Evolutionary conservation across 2,888 invertebrate genomes (phyloP).

Genomic region (Mechanitis messenoides): DNA sequence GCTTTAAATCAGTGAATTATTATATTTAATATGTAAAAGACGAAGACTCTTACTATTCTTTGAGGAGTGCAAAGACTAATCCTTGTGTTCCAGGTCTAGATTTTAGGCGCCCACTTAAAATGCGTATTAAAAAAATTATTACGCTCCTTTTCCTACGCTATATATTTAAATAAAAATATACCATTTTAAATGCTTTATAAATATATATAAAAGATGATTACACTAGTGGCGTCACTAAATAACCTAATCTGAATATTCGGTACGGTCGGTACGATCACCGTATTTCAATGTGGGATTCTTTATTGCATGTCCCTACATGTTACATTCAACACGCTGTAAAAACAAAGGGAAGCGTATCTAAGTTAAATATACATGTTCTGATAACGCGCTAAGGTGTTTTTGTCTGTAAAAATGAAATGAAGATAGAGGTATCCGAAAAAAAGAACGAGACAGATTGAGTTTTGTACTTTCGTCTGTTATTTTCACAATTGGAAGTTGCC

Average conservation of each 20-base stretch:
- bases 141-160: too few relatives aligned
- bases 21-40: too few relatives aligned
- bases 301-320: constrained; percentile 21
- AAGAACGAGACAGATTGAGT: not conserved
- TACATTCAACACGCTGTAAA: constrained; percentile 20
- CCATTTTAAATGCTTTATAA: not conserved
- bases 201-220: constrained; percentile 1
- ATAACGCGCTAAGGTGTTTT: constrained; percentile 16
- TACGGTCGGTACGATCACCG: constrained; percentile 7
- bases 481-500: not conserved
- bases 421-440: not conserved
- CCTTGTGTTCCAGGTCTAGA: too few relatives aligned
- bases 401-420: not conserved
- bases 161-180: too few relatives aligned
- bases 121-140: too few relatives aligned
- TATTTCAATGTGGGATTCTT: constrained; percentile 12
- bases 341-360: constrained; percentile 20
- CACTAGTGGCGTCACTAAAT: constrained; percentile 14
- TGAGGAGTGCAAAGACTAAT: too few relatives aligned
- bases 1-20: too few relatives aligned
- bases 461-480: not conserved
- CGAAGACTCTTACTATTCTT: too few relatives aligned
- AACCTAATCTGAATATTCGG: constrained; percentile 24
- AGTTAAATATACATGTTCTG: constrained; percentile 23
- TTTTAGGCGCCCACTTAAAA: too few relatives aligned